These are phyloP conservation scores for Galaxea fascicularis DNA, from an alignment of 92 coral and sea anemone species.

Conservation along the genomic window DNA sequence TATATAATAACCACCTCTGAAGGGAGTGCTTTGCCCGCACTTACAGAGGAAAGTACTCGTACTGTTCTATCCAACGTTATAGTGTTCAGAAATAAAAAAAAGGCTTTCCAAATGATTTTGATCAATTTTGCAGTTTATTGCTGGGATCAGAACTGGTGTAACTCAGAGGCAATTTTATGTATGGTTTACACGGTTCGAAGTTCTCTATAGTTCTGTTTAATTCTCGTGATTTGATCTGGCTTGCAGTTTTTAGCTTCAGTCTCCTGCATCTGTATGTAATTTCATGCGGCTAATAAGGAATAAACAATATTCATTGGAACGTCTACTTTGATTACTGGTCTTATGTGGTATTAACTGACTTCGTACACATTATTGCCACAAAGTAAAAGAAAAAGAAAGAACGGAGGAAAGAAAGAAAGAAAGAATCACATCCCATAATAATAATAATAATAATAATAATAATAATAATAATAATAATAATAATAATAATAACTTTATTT, in stretches of 20 bases:
- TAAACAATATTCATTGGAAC: background rate
- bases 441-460: too few relatives aligned
- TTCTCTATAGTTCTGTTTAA: background rate
- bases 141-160: background rate
- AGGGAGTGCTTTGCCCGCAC: background rate
- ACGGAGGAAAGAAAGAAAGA: background rate
- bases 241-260: too few relatives aligned
- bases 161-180: background rate
- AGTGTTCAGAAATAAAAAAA: background rate
- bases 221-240: background rate
- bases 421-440: too few relatives aligned
- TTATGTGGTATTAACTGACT: background rate
- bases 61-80: background rate
- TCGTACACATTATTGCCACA: too few relatives aligned
- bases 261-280: background rate
- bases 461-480: too few relatives aligned
- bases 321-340: background rate
- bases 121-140: background rate
- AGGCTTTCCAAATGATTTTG: background rate
- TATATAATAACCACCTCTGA: background rate
- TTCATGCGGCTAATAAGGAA: background rate
- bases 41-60: background rate
- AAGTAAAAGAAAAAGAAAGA: background rate
- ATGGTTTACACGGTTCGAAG: background rate
- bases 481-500: too few relatives aligned